Base-by-base conservation (phyloP, 2,888 invertebrate genomes). In the Chelonus formosanus region DNA sequence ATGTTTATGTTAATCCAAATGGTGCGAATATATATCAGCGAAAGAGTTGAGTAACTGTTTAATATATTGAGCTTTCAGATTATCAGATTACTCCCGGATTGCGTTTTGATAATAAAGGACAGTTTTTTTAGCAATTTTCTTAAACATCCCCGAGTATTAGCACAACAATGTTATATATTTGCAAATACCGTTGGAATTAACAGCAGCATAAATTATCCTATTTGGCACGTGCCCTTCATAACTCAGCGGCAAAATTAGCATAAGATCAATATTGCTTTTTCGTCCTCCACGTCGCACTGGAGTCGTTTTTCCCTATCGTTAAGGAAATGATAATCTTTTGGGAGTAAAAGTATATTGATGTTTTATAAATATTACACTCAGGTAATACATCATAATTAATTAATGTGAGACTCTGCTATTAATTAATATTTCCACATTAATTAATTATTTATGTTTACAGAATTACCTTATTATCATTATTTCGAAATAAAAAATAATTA, bases 251-350 rank as follows among this genome's bases (percentile, higher is more conserved):
- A 47, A 73, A 79, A 78, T 78, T 78, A 78, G 76, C 78, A 78
- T 79, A 78, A 76, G 79, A 79, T 78, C 78, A 74, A 79, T 78
- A 78, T 76, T 78, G 75, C 76, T 76, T 77, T 78, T 78, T 76
- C 77, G 59, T 40, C 40, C 40, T 4, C 40, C 40, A 40, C 40
- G 5, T 40, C 40, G 40, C 40, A 40, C 40, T 40, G 40, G 53
- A 53, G 53, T 43, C n/a, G 45, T 44, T 57, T 56, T 57, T 32
- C 31, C 45, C 43, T 57, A 57, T 57, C 5, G 45, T 32, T 31
- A 32, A 45, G 45, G 32, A 57, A 57, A 57, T 44, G 45, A 57
- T 57, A 43, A 20, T 56, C 6, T n/a, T 20, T 7, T 8, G 52
- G 8, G 52, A 52, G 7, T 31, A 52, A 6, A 40, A 40, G 40